Base-by-base conservation (phyloP, 2,797 vertebrate species). In the Leptatherina wallacei region DNA sequence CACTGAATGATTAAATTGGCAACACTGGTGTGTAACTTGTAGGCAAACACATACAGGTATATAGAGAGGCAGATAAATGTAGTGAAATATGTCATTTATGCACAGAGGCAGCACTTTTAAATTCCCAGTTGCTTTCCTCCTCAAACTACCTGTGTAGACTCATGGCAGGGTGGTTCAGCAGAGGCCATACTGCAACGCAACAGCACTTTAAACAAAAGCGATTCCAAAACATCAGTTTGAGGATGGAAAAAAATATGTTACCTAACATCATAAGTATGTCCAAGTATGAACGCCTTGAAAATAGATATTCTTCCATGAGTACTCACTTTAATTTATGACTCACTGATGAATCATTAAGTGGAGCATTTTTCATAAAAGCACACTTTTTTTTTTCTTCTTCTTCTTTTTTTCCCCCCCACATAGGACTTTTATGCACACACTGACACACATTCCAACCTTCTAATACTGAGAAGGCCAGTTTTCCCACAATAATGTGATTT, bases 1-100 rank as follows among this genome's bases (percentile, higher is more conserved):
- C 65, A 35, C 49, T 42, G 77, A 85, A 85, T 86, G 83, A 85
- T 84, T 79, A 83, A 85, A 85, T 79, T 68, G 74, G 66, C 20
- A 42, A 63, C 30, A 49, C 65, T 52, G 57, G 77, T 62, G 55
- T 61, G 54, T 33, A 63, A 55, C 75, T 73, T 61, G 61, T n/a
- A 44, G 51, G 62, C 20, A 64, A 70, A 75, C 61, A 67, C 71
- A 80, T 60, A 69, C 60, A 54, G 24, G 47, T 38, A 44, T 36
- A 57, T 13, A 75, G 47, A 73, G 35, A 71, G 54, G 61, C 36
- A 42, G 52, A 77, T 71, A 68, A 59, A 80, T 24, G 35, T 35
- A 24, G 29, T 59, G 29, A 69, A 36, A 27, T 24, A 59, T 36
- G 47, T 52, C 33, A 33, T 61, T n/a, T 20, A 35, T 2, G 49